Base-by-base conservation (phyloP, 2,113 vertebrate species). In the Mus musculus region DNA sequence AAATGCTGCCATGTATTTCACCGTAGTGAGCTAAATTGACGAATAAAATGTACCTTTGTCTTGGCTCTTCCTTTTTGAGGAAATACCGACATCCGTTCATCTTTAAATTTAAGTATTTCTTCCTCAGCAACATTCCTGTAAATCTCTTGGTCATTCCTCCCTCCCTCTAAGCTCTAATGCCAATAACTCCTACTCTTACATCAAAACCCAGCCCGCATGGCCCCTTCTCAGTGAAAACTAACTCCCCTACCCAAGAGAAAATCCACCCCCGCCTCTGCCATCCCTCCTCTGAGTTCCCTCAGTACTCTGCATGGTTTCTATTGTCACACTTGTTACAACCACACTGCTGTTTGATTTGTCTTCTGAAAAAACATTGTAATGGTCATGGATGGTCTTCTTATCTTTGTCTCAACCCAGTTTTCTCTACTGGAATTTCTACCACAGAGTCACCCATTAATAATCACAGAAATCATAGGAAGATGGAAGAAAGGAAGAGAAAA, bases 201-300 rank as follows among this genome's bases (percentile, higher is more conserved):
- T 78, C 26, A 39, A 88, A 96, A 80, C 76, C 76, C 67, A 90
- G 6, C 4, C 73, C 52, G 80, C 16, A 42, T 22, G 42, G 52
- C 77, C 22, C 24, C 56, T 96, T 87, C 90, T 88, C 88, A 65
- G 5, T n/a, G 65, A 90, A 91, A 88, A 75, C 7, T 33, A 88
- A 75, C 9, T n/a, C 0, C 30, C 30, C 80, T 22, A 69, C 16
- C 24, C 0, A 0, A 39, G 16, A 61, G 16, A 49, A 78, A 73
- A 12, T 13, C 19, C 2, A 13, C n/a, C 2, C 13, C 90, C n/a
- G 17, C 72, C 52, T 90, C 26, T 20, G 42, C 49, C 13, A 1
- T 33, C 33, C 5, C 28, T 80, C 80, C 6, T 75, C 52, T 85
- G 54, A 22, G 46, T 12, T 39, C 49, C 30, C 12, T 8, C 2